Base-by-base conservation (phyloP, 2,888 invertebrate genomes). In the Cryptus viduatorius region DNA sequence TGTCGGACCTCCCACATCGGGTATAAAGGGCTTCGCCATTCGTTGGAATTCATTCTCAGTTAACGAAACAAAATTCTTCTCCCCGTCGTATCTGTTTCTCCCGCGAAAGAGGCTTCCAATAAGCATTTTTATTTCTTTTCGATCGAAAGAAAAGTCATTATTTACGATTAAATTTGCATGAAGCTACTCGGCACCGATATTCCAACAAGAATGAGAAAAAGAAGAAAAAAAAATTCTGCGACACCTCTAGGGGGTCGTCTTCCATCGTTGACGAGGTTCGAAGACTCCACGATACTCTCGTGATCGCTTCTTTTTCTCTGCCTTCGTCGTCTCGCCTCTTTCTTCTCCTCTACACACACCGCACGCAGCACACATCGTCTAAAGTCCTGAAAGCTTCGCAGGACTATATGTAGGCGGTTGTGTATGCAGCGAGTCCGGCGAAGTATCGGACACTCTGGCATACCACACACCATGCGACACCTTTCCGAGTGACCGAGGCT, bases 401-500 rank as follows among this genome's bases (percentile, higher is more conserved):
- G 85, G 85, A 79, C 79, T 85, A 48, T 65, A 14, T 24, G 24
- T 31, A 59, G 4, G 53, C 65, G 56, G 37, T 37, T n/a, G 53
- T 67, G 65, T 65, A 42, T 77, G 56, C 71, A 61, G 53, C 67
- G 67, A 79, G 79, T 61, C 72, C 31, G 64, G 61, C 68, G 67
- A 61, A 56, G 29, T 59, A 24, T 82, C 77, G 82, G 76, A 92
- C 90, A 92, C 90, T 92, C 88, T 91, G 89, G 90, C 89, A 89
- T 91, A 88, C 93, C 93, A 93, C 93, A 93, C 93, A 93, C 92
- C 92, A 93, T 91, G 93, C 93, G 93, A 93, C 93, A 93, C 93
- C 93, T 93, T 87, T 87, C 87, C 85, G 82, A 90, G 90, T 90
- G 88, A 90, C 90, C 89, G 86, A 87, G 86, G 88, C 78, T 78